Conservation (phyloP, 2,888 invertebrate genomes). For the Eurois occulta region DNA sequence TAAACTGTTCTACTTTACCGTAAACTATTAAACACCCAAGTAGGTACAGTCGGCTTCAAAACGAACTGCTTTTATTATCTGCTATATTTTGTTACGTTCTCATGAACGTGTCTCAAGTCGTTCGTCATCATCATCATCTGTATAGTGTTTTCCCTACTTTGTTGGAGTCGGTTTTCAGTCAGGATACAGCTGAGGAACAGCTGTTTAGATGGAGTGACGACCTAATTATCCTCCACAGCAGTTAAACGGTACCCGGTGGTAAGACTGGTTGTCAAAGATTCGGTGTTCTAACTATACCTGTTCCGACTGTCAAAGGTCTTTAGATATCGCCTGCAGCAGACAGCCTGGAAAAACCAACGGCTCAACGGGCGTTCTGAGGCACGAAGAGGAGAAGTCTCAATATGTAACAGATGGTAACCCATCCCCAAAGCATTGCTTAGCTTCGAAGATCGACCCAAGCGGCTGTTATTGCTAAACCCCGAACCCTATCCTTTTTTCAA, state of each 20-base stretch:
- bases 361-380: not conserved
- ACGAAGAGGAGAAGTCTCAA: fast-evolving
- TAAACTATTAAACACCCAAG: constrained; percentile 22
- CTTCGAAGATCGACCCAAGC: not conserved
- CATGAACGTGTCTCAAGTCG: not conserved
- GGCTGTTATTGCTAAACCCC: not conserved
- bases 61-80: not conserved
- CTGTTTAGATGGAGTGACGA: too few relatives aligned
- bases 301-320: not conserved
- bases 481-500: not conserved
- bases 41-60: constrained; percentile 6
- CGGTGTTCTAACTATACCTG: not conserved
- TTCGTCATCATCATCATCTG: not conserved
- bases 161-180: not conserved
- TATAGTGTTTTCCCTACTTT: too few relatives aligned
- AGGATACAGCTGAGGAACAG: too few relatives aligned
- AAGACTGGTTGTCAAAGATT: too few relatives aligned
- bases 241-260: not conserved
- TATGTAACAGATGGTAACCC: not conserved
- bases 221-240: not conserved
- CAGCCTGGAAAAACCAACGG: not conserved
- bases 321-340: not conserved
- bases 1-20: constrained; percentile 27
- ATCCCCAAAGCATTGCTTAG: not conserved
- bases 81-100: not conserved